Conservation (phyloP, 2,888 invertebrate genomes). For the Drosophila mimica region DNA sequence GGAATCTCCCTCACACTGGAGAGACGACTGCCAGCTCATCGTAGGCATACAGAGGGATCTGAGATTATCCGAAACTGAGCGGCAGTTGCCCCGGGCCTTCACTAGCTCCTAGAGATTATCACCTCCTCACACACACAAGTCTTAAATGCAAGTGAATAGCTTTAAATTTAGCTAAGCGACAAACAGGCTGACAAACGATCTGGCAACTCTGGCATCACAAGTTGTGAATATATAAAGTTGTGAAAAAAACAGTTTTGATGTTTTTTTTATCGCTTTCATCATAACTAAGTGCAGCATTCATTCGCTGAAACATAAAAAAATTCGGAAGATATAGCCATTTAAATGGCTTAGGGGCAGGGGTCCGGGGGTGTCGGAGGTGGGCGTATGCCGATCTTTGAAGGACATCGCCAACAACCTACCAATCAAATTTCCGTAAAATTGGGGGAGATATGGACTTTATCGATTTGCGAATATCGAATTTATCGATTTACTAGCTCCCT, state of each 20-base stretch:
- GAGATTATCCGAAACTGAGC: background rate
- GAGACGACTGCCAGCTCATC: no score
- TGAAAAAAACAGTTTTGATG: background rate
- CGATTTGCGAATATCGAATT: no score
- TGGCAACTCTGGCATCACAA: slow-evolving; percentile 25
- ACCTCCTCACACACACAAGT: background rate
- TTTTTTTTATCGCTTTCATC: background rate
- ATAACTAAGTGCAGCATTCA: background rate
- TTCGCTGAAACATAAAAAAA: background rate
- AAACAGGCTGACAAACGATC: slow-evolving; percentile 38
- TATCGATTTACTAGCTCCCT: no score
- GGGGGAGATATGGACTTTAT: no score
- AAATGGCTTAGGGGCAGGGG: no score
- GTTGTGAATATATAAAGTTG: background rate
- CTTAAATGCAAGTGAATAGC: background rate
- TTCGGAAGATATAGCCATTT: no score
- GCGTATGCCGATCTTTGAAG: no score
- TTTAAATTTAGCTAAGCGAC: slow-evolving; percentile 22
- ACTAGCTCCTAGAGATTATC: no score
- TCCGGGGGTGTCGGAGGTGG: no score
- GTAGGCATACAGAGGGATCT: background rate
- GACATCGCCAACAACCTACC: no score
- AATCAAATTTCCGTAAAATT: no score
- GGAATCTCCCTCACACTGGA: background rate
- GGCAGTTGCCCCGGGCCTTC: background rate